Evolutionary conservation across 1,140 invertebrate genomes (phyloP).

Genomic region (Drosophila ambigua): DNA sequence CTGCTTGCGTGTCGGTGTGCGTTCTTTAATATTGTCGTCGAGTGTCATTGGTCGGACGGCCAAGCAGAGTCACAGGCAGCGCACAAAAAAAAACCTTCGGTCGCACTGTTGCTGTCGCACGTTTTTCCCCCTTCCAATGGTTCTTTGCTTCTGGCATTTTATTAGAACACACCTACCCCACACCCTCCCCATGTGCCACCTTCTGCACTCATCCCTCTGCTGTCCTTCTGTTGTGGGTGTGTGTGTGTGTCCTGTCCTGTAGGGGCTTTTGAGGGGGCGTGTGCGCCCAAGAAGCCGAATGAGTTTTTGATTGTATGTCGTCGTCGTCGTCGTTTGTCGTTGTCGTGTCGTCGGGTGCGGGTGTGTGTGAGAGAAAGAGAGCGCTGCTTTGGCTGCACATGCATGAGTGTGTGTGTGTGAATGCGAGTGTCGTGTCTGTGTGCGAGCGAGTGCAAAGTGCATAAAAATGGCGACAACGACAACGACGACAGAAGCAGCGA

Average conservation of each 20-base stretch:
- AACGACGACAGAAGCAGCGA: conserved; percentile 29
- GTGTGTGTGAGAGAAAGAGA: conserved; percentile 35
- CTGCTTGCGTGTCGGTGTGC: conserved; percentile 35
- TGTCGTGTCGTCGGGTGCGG: conserved; percentile 53
- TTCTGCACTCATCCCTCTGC: too few species aligned
- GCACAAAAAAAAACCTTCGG: conserved; percentile 33
- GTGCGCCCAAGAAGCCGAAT: conserved; percentile 69
- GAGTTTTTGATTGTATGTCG: conserved; percentile 70
- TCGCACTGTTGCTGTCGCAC: conserved; percentile 23
- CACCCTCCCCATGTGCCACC: too few species aligned
- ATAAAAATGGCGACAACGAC: conserved; percentile 77
- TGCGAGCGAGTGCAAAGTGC: conserved; percentile 74
- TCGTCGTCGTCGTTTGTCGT: conserved; percentile 16
- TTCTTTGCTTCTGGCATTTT: conserved; percentile 42
- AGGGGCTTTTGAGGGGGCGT: conserved; percentile 21
- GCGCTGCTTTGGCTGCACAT: conserved; percentile 22
- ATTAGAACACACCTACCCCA: conserved; percentile 50
- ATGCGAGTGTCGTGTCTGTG: conserved; percentile 14
- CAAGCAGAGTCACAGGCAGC: conserved; percentile 20
- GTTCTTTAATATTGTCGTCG: conserved; percentile 82
- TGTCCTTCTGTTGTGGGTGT: not conserved
- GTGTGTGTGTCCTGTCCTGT: not conserved
- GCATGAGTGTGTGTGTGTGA: conserved; percentile 23
- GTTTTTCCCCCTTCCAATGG: conserved; percentile 9
- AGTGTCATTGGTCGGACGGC: conserved; percentile 83